phyloP scores from a whole-genome alignment of 2,113 vertebrate genomes.

The Thunnus maccoyii region DNA sequence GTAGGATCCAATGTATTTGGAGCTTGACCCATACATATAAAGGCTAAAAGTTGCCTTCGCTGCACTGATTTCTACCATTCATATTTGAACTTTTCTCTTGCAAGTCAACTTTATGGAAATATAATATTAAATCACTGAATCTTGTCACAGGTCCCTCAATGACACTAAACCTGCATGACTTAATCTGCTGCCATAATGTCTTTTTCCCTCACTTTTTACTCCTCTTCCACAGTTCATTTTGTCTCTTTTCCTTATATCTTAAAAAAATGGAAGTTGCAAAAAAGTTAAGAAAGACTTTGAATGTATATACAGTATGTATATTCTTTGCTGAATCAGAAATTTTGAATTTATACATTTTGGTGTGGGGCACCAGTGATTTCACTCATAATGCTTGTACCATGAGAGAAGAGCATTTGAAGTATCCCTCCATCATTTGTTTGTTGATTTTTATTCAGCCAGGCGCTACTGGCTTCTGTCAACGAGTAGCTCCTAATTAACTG shows the following conservation, averaged over 20 bases:
- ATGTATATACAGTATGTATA: neutral
- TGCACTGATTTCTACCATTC: too few species aligned
- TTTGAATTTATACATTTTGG: neutral
- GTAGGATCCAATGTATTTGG: too few species aligned
- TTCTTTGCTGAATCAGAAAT: neutral
- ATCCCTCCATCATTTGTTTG: neutral
- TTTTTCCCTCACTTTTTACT: neutral
- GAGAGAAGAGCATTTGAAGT: neutral
- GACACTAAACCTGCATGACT: neutral
- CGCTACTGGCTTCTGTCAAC: neutral
- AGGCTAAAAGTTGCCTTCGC: too few species aligned
- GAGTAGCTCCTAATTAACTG: neutral
- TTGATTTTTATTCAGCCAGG: neutral
- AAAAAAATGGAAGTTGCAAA: constrained; percentile 1
- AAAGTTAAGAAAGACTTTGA: neutral
- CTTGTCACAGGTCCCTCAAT: neutral
- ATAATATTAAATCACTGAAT: too few species aligned
- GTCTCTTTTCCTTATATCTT: neutral
- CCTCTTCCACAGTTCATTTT: neutral
- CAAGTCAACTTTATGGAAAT: too few species aligned
- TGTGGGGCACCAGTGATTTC: neutral
- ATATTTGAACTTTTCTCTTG: too few species aligned
- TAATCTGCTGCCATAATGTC: neutral
- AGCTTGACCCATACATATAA: too few species aligned
- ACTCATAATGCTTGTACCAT: neutral